Evolutionary conservation across 2,888 invertebrate genomes (phyloP).

Genomic region (Leptinotarsa rubiginosa): DNA sequence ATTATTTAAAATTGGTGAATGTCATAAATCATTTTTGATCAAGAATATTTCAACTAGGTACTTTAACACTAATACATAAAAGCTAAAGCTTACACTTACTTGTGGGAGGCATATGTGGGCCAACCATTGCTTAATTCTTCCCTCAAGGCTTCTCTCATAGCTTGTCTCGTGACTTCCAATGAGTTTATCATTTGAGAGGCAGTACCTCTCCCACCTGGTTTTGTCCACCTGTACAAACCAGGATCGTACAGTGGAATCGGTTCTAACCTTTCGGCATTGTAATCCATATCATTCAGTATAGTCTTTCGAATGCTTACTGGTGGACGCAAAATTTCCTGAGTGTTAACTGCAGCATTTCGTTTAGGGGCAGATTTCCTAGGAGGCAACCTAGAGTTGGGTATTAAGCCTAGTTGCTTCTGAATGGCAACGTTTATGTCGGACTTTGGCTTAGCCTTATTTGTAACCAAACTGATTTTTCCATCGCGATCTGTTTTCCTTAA

Average conservation of each 20-base stretch:
- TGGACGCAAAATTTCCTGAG: constrained; percentile 18
- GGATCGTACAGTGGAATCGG: constrained; percentile 46
- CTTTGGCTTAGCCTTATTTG: constrained; percentile 64
- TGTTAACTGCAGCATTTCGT: constrained; percentile 44
- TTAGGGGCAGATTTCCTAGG: constrained; percentile 41
- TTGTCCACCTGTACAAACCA: constrained; percentile 56
- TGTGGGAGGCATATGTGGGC: constrained; percentile 51
- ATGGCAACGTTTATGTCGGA: constrained; percentile 62
- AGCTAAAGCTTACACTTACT: constrained; percentile 39
- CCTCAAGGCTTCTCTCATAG: constrained; percentile 51
- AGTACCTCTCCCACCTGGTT: constrained; percentile 50
- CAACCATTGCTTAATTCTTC: constrained; percentile 52
- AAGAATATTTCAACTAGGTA: too few relatives aligned
- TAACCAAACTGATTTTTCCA: constrained; percentile 69
- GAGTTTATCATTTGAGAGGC: constrained; percentile 57
- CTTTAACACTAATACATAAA: not conserved
- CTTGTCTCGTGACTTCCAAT: constrained; percentile 52
- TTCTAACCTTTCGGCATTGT: constrained; percentile 43
- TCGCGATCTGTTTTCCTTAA: constrained; percentile 68
- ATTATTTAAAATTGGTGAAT: too few relatives aligned
- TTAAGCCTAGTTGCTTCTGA: constrained; percentile 62
- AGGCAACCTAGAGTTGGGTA: constrained; percentile 43
- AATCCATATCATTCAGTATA: constrained; percentile 57
- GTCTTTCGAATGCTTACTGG: constrained; percentile 54
- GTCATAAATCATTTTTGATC: too few relatives aligned